Base-by-base conservation (phyloP, 2,797 vertebrate species). In the Heliangelus exortis region DNA sequence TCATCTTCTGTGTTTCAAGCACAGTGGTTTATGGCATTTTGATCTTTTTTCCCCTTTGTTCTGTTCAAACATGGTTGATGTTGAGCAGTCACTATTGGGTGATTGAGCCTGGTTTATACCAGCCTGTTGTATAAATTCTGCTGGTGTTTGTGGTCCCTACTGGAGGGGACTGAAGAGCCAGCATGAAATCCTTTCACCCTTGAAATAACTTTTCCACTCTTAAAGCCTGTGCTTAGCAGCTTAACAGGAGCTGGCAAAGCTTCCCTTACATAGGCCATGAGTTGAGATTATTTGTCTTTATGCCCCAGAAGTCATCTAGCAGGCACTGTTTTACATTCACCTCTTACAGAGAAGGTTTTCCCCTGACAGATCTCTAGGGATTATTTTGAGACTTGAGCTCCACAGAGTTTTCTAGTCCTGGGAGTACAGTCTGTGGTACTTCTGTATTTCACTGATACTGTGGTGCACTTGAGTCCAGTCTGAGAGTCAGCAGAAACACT, bases 21-120 rank as follows among this genome's bases (percentile, higher is more conserved):
- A 11, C 6, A 4, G 36, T 13, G 22, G 5, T 51, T 93, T 89
- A 8, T 17, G 50, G 61, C 29, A 57, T 33, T 58, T 75, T 48
- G 41, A 0, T 45, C 11, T 80, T 48, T 80, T 53, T 75, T 53
- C 2, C 14, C 7, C 45, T 76, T 63, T 79, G 34, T 51, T 85
- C 54, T 71, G 5, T 28, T 81, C 63, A 66, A 61, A 14, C 7
- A 19, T 69, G 25, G 50, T 2, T 41, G 59, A 33, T 47, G 39
- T 29, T 81, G 25, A 75, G 41, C 34, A 80, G 0, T 55, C 4
- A 1, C 31, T 21, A 3, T 31, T 50, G 43, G 23, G 5, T 2
- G 28, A 28, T 41, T 41, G 39, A 53, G 18, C 19, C 53, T 89
- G 76, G 25, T 33, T 47, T 47, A 16, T 33, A 19, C 45, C 45